Percentiles rank a stretch among this genome's conserved stretches.
phyloP scores from a whole-genome alignment of 2,113 vertebrate genomes.

The Copsychus sechellarum region DNA sequence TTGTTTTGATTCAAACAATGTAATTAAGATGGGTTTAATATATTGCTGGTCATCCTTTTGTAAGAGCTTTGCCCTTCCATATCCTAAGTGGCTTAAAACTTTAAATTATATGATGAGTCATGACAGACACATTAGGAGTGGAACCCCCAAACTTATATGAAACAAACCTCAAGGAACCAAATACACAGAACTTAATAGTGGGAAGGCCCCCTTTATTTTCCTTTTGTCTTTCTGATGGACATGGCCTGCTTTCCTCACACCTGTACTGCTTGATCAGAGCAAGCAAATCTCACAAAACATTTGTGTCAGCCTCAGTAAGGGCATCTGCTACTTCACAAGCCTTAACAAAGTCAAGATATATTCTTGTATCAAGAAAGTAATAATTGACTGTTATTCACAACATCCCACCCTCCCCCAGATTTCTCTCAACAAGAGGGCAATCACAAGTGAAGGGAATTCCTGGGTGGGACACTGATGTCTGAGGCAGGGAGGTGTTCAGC shows the following conservation, averaged over 20 bases:
- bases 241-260: not conserved
- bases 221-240: not conserved
- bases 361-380: not conserved
- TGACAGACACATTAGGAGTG: not conserved
- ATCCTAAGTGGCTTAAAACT: not conserved
- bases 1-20: constrained; percentile 31
- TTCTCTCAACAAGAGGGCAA: not conserved
- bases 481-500: not conserved
- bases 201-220: not conserved
- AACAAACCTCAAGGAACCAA: not conserved
- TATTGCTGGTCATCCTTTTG: constrained; percentile 10
- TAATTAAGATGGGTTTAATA: constrained; percentile 25
- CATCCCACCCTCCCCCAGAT: fast-evolving
- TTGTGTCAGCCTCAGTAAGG: not conserved
- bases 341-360: not conserved
- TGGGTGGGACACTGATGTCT: not conserved
- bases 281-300: not conserved
- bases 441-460: not conserved
- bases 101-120: not conserved
- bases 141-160: not conserved
- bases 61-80: constrained; percentile 4
- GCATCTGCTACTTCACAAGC: not conserved
- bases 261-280: not conserved
- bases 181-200: not conserved
- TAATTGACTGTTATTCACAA: not conserved